phyloP scores from a whole-genome alignment of 2,888 invertebrate species.

The Brassicogethes aeneus region DNA sequence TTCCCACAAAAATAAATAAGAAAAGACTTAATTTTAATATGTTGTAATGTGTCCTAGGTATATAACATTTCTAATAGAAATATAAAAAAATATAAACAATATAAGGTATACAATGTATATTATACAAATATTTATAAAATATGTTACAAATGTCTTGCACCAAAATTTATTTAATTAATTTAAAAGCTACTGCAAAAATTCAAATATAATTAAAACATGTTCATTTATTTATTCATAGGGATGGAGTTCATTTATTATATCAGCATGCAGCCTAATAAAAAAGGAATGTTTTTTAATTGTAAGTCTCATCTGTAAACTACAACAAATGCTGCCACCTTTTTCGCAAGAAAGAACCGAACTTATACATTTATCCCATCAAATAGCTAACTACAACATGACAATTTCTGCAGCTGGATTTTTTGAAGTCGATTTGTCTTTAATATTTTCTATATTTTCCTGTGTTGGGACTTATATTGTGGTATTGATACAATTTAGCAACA shows the following conservation, averaged over 20 bases:
- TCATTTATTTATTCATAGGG: constrained; percentile 8
- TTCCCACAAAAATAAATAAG: too few relatives aligned
- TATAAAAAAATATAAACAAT: neutral
- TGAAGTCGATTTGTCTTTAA: constrained; percentile 13
- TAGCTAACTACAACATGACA: constrained; percentile 8
- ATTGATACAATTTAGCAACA: constrained; percentile 15
- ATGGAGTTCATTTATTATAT: constrained; percentile 12
- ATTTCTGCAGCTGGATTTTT: constrained; percentile 15
- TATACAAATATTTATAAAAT: neutral
- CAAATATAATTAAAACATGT: neutral
- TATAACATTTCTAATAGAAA: neutral
- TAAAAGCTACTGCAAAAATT: neutral
- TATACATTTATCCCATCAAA: constrained; percentile 12
- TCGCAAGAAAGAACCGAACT: constrained; percentile 14
- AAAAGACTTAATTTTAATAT: too few relatives aligned
- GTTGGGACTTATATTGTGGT: constrained; percentile 15
- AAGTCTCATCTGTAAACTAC: constrained; percentile 13
- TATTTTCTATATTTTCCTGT: constrained; percentile 12
- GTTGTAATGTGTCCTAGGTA: too few relatives aligned
- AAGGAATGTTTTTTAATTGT: constrained; percentile 9
- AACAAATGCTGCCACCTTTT: constrained; percentile 10
- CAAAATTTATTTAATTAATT: too few relatives aligned
- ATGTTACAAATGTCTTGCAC: too few relatives aligned
- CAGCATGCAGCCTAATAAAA: constrained; percentile 13
- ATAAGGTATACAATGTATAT: too few relatives aligned